phyloP scores from a whole-genome alignment of 2,888 invertebrate genomes.

The Scaptodrosophila latifasciaeformis region DNA sequence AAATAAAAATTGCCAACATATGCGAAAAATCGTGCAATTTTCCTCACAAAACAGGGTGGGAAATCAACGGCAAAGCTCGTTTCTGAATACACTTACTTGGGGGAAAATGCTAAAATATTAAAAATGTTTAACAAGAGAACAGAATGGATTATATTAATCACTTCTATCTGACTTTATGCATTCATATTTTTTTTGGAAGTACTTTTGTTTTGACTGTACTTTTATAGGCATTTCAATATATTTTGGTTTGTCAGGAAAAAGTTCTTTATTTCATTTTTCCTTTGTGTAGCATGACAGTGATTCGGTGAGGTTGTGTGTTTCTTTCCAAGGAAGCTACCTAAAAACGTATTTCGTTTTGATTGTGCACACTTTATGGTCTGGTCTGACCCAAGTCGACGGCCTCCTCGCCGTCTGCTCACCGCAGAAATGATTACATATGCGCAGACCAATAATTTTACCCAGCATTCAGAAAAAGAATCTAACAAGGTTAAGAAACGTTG shows the following conservation, averaged over 20 bases:
- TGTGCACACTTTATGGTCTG: slow-evolving; percentile 60
- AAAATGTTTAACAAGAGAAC: not conserved
- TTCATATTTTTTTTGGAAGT: too few relatives aligned
- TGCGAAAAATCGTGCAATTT: slow-evolving; percentile 39
- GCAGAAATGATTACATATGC: slow-evolving; percentile 67
- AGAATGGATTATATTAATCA: too few relatives aligned
- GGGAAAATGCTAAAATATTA: not conserved
- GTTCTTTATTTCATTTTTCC: too few relatives aligned
- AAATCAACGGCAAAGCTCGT: slow-evolving; percentile 4
- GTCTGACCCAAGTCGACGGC: slow-evolving; percentile 30
- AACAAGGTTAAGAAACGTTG: slow-evolving; percentile 69
- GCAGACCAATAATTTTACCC: slow-evolving; percentile 70
- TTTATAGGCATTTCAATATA: too few relatives aligned
- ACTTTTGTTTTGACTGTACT: too few relatives aligned
- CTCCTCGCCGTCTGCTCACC: not conserved
- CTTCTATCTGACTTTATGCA: too few relatives aligned
- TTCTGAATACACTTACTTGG: slow-evolving; percentile 5
- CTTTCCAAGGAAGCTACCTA: slow-evolving; percentile 39
- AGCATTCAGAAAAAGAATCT: slow-evolving; percentile 37
- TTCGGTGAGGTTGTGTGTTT: too few relatives aligned
- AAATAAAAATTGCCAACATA: slow-evolving; percentile 70
- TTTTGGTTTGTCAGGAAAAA: too few relatives aligned
- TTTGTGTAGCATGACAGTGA: too few relatives aligned
- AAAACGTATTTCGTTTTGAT: slow-evolving; percentile 60
- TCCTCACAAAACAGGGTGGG: too few relatives aligned